Evolutionary conservation across 1,140 invertebrate species (phyloP), one percentile per base, ranked within the genome.

Genomic region (Nephotettix cincticeps): DNA sequence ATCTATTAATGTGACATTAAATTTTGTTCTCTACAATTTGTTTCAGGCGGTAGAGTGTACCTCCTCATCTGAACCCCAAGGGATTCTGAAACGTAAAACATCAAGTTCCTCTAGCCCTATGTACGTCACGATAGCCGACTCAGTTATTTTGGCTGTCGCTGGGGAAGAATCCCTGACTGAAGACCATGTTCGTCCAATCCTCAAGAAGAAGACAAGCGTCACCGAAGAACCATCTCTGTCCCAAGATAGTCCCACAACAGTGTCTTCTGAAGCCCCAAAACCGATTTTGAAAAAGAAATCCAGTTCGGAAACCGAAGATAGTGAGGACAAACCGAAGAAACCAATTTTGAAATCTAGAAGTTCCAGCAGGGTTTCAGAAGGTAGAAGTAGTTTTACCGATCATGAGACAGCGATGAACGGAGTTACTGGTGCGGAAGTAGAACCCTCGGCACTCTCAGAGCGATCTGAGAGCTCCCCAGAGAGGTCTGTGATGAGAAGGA

Each of bases 251-350:
- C 66, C 69, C 3, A 77, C 75, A 72, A 75, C 36, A 74, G 75
- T 66, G 76, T 78, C 67, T 76, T 77, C 68, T 76, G 80, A 88
- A 56, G 84, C 83, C 36, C 89, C 89, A 0, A 89, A 86, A 78
- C 91, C 92, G 0, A 94, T 94, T 77, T 77, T 95, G 9, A 94
- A 95, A 77, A 94, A 94, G 78, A 93, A 93, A 78, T 90, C 90
- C 0, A 91, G 88, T 63, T 87, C 87, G 0, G 93, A 95, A 74
- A 87, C 88, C 4, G 92, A 94, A 68, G 91, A 94, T 75, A 84
- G 87, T 71, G 90, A 90, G 27, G 88, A 90, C 30, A 85, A 71
- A 67, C 86, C 86, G 0, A 90, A 88, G 69, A 90, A 88, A 76
- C 92, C 93, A 14, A 95, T 95, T 71, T 80, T 95, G 0, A 95